Conservation (phyloP, 2,888 invertebrate genomes). For the Lochmaea capreae region DNA sequence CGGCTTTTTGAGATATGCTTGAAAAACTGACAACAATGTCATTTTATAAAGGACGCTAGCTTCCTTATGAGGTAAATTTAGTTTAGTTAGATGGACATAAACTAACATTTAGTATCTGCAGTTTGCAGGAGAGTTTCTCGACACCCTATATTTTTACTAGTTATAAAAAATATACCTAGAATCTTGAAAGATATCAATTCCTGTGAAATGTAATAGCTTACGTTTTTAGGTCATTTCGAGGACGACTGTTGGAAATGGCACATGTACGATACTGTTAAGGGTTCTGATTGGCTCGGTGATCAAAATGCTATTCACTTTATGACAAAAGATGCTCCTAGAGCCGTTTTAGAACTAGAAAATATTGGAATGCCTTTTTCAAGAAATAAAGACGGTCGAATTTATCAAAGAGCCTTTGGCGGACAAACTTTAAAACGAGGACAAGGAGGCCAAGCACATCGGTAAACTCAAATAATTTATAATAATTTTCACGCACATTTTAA, state of each 20-base stretch:
- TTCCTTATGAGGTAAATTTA: no score
- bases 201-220: no score
- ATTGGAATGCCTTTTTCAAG: constrained; percentile 77
- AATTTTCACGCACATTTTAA: not conserved
- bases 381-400: constrained; percentile 75
- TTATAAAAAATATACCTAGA: no score
- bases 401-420: constrained; percentile 79
- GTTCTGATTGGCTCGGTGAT: constrained; percentile 83
- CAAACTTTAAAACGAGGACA: constrained; percentile 76
- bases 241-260: constrained; percentile 82
- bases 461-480: not conserved
- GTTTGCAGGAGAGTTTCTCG: no score
- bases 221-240: constrained; percentile 70
- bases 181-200: no score
- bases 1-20: no score
- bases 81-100: no score
- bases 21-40: no score
- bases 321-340: constrained; percentile 73
- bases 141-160: no score
- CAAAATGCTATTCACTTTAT: constrained; percentile 83
- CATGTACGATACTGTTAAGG: constrained; percentile 81
- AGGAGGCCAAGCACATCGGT: constrained; percentile 72
- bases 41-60: no score
- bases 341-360: constrained; percentile 73
- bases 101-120: no score